These are phyloP conservation scores for Globicephala melas DNA, from an alignment of 2,113 vertebrate genomes.

Conservation along the genomic window DNA sequence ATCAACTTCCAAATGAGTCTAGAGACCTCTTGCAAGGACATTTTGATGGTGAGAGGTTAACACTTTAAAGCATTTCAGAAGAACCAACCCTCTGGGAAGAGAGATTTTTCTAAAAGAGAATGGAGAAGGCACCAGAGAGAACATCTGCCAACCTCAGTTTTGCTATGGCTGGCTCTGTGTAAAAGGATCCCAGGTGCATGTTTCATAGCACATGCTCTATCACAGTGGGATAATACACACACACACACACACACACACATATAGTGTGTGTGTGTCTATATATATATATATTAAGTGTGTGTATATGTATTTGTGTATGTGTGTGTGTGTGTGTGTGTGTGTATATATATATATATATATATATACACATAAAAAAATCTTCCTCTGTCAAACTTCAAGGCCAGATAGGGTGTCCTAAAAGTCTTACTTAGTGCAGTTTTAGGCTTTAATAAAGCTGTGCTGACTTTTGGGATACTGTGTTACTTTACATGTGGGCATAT, in stretches of 20 bases:
- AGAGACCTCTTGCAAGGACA: background rate
- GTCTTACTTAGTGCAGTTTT: background rate
- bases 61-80: background rate
- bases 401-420: background rate
- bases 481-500: background rate
- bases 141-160: background rate
- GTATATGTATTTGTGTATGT: too few species aligned
- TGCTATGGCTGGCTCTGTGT: background rate
- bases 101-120: background rate
- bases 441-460: background rate
- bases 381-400: constrained; percentile 39
- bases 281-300: too few species aligned
- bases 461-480: background rate
- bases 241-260: too few species aligned
- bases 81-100: background rate
- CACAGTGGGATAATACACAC: background rate
- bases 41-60: background rate
- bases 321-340: too few species aligned
- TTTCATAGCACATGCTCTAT: background rate
- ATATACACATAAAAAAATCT: too few species aligned
- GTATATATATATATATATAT: background rate
- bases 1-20: background rate
- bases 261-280: too few species aligned
- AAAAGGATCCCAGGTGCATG: background rate
- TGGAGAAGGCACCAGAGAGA: background rate